Base-by-base conservation (phyloP, 2,888 invertebrate species). In the Entomobrya proxima region DNA sequence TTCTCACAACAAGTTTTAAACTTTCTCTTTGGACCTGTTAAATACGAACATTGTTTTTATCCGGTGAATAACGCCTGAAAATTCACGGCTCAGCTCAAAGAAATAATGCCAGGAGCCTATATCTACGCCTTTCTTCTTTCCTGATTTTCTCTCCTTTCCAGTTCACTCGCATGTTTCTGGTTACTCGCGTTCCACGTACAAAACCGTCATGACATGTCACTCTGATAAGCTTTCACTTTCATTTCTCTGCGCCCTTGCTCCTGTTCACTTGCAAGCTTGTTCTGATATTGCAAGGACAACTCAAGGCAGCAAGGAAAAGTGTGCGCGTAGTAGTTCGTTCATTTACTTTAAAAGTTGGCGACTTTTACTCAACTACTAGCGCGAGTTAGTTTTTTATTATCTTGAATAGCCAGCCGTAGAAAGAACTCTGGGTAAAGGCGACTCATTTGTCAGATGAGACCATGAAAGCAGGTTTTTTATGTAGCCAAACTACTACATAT, bases 361-460 rank as follows among this genome's bases (percentile, higher is more conserved):
- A 15, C 44, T 44, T 69, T 40, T 21, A 44, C 4, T 69, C 40
- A 44, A 69, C 35, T n/a, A n/a, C n/a, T n/a, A n/a, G n/a, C n/a
- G n/a, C 32, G 35, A 61, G 15, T 30, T 32, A n/a, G n/a, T 69
- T 69, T 69, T 15, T 69, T 69, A 69, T 69, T 69, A 44, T 44
- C 69, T 13, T 24, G 44, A 69, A 44, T 69, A 69, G 44, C 40
- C 40, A 24, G 21, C 40, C 4, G 44, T 15, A 40, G 11, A 74
- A 35, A 52, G 50, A 72, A 72, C 47, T 72, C 9, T 40, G 72
- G 30, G 72, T 72, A 72, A 50, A 18, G 18, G 18, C 52, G 50
- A 74, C 74, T 74, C 74, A 74, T 74, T 74, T 74, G 74, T 74
- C 74, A 52, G 74, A 50, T 74, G 74, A 74, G 52, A 50, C 27